phyloP scores from a whole-genome alignment of 1,140 invertebrate species.

The Colletes gigas region DNA sequence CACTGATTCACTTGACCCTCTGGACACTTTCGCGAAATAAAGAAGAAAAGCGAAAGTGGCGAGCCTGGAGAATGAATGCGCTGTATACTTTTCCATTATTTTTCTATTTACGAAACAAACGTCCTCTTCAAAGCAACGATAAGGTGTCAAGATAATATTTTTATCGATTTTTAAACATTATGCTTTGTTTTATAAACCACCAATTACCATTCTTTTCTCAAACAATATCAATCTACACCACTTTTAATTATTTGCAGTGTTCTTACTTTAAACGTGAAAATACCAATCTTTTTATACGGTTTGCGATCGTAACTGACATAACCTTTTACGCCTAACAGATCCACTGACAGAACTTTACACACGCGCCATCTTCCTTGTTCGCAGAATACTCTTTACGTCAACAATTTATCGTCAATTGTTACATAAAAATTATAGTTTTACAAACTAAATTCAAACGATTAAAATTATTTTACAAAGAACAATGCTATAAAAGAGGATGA shows the following conservation, averaged over 20 bases:
- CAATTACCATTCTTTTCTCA: neutral
- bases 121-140: neutral
- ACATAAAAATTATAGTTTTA: too few relatives aligned
- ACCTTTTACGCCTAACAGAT: neutral
- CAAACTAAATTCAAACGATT: too few relatives aligned
- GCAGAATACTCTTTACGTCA: neutral
- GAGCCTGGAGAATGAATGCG: conserved; percentile 7
- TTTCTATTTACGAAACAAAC: neutral
- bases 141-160: neutral
- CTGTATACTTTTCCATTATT: conserved; percentile 39
- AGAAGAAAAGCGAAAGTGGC: conserved; percentile 27
- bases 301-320: conserved; percentile 8
- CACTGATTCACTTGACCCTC: neutral
- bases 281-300: neutral
- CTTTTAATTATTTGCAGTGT: neutral
- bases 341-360: neutral
- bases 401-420: too few relatives aligned
- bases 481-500: too few relatives aligned
- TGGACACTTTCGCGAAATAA: conserved; percentile 33
- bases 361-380: conserved; percentile 23
- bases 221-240: too few relatives aligned
- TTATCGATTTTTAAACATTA: conserved; percentile 1
- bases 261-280: neutral
- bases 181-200: neutral
- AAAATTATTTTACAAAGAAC: too few relatives aligned